phyloP scores from a whole-genome alignment of 2,113 vertebrate genomes.

The Candoia aspera region DNA sequence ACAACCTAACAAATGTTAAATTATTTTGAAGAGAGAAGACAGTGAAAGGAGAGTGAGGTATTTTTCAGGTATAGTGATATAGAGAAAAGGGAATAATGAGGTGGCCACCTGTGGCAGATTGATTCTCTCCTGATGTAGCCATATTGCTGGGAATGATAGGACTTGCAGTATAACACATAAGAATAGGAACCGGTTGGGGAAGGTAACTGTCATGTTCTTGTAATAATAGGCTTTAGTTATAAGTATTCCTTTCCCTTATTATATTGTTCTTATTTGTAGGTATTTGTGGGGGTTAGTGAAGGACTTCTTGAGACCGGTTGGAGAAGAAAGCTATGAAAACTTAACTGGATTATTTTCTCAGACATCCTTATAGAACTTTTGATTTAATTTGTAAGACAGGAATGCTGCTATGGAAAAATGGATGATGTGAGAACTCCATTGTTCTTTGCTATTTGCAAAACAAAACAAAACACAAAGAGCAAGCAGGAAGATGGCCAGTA shows the following conservation, averaged over 20 bases:
- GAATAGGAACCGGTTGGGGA: neutral
- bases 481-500: neutral
- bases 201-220: neutral
- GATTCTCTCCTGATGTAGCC: neutral
- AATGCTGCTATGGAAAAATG: constrained; percentile 26
- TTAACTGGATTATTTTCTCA: neutral
- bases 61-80: neutral
- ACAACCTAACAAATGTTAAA: neutral
- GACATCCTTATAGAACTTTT: neutral
- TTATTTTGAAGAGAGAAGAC: neutral
- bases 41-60: neutral
- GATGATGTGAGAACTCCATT: neutral
- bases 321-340: neutral
- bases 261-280: constrained; percentile 42
- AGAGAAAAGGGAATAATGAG: neutral
- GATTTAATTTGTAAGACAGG: neutral
- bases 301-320: constrained; percentile 17
- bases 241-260: constrained; percentile 14
- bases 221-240: neutral
- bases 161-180: neutral
- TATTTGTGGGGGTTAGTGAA: constrained; percentile 22
- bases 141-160: neutral
- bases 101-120: neutral
- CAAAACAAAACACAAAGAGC: neutral
- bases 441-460: neutral